Evolutionary conservation across 2,888 invertebrate species (phyloP).

Genomic region (Dryadula phaetusa): DNA sequence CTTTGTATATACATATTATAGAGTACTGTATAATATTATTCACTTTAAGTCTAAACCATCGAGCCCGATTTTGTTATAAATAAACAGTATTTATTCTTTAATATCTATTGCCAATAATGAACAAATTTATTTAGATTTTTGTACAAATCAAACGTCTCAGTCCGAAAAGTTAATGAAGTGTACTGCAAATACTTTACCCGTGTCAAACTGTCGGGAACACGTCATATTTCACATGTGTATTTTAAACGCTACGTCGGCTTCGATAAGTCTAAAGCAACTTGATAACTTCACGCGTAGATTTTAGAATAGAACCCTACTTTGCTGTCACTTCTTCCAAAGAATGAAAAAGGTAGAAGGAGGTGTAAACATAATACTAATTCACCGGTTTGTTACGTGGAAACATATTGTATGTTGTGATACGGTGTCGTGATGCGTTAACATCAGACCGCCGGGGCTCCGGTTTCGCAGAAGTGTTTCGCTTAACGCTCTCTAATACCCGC

Average conservation of each 20-base stretch:
- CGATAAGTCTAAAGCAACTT: conserved; percentile 60
- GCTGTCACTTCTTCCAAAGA: conserved; percentile 64
- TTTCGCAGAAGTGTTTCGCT: conserved; percentile 80
- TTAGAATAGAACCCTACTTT: conserved; percentile 44
- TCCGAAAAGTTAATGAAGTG: conserved; percentile 75
- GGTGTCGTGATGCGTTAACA: conserved; percentile 67
- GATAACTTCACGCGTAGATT: conserved; percentile 46
- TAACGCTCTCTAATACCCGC: conserved; percentile 68
- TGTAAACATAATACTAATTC: conserved; percentile 80
- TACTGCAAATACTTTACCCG: conserved; percentile 74
- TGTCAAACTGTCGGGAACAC: conserved; percentile 79
- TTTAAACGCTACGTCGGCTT: conserved; percentile 67
- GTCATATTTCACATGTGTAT: conserved; percentile 70
- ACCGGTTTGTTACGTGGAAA: conserved; percentile 73
- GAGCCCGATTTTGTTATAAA: background rate
- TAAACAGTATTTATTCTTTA: background rate
- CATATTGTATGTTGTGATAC: conserved; percentile 79
- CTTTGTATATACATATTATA: background rate
- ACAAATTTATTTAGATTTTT: conserved; percentile 30
- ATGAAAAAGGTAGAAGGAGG: conserved; percentile 70
- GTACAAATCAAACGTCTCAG: conserved; percentile 47
- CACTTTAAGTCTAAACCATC: background rate
- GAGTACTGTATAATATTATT: background rate
- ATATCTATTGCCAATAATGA: background rate
- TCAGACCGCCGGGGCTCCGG: conserved; percentile 66